Conservation (phyloP, 2,888 invertebrate genomes). For the Phengaris alcon region DNA sequence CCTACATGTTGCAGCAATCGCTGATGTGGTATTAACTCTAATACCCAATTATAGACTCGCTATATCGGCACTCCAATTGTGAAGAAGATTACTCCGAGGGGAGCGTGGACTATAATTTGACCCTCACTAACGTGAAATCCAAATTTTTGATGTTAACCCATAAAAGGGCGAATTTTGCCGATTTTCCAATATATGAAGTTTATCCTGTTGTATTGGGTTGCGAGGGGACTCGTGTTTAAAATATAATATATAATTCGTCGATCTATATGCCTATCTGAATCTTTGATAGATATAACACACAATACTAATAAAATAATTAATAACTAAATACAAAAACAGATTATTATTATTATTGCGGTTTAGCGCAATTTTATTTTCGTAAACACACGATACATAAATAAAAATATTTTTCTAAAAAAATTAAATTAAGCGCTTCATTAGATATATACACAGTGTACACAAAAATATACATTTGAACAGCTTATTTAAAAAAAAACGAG, state of each 20-base stretch:
- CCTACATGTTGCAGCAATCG: background rate
- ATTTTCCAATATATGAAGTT: background rate
- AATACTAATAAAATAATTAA: no score
- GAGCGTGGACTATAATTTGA: conserved; percentile 32
- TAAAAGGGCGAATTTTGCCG: conserved; percentile 15
- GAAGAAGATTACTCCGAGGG: conserved; percentile 58
- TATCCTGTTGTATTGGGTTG: background rate
- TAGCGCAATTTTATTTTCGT: background rate
- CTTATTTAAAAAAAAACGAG: conserved; percentile 6
- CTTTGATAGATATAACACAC: no score
- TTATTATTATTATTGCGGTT: no score
- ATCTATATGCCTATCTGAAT: no score
- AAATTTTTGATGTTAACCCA: conserved; percentile 24
- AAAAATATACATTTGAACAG: background rate
- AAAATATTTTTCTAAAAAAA: background rate
- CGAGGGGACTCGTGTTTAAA: background rate
- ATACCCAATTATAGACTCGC: conserved; percentile 67
- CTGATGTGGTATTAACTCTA: conserved; percentile 58
- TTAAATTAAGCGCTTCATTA: background rate
- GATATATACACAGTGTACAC: background rate
- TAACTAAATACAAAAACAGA: no score
- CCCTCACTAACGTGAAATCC: conserved; percentile 32
- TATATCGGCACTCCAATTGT: conserved; percentile 51
- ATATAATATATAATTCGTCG: no score
- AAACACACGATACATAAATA: background rate